These are phyloP conservation scores for Formica selysi DNA, from an alignment of 1,140 invertebrate genomes.

Conservation along the genomic window DNA sequence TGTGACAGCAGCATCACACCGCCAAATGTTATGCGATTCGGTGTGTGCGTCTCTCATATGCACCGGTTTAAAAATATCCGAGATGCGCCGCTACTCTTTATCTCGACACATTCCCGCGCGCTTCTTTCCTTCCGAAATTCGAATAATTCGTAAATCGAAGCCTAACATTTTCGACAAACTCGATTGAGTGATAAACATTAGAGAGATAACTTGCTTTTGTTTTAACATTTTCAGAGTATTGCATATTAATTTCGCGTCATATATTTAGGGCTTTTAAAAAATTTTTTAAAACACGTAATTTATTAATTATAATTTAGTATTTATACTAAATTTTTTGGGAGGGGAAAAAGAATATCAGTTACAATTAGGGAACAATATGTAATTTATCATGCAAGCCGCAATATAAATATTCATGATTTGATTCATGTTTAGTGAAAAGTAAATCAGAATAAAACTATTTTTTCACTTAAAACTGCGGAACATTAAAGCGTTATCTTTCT, in stretches of 20 bases:
- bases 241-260: not conserved
- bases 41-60: not conserved
- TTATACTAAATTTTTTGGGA: too few species aligned
- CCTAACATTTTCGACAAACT: not conserved
- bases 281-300: not conserved
- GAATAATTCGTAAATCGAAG: conserved; percentile 25
- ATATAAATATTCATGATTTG: conserved; percentile 21
- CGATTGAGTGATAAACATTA: not conserved
- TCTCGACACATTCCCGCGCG: conserved; percentile 8
- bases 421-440: conserved; percentile 14
- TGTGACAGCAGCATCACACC: conserved; percentile 34
- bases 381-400: not conserved
- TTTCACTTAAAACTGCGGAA: not conserved
- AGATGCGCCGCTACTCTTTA: conserved; percentile 9
- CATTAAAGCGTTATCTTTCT: not conserved
- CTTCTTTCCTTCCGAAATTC: conserved; percentile 19
- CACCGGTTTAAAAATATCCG: conserved; percentile 69
- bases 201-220: not conserved
- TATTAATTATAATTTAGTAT: not conserved
- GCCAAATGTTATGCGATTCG: conserved; percentile 40
- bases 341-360: not conserved
- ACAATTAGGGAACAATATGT: not conserved
- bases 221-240: not conserved
- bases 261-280: not conserved
- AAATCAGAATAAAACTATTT: conserved; percentile 5